Conservation (phyloP, 2,888 invertebrate genomes). For the Drosophila neonasuta region DNA sequence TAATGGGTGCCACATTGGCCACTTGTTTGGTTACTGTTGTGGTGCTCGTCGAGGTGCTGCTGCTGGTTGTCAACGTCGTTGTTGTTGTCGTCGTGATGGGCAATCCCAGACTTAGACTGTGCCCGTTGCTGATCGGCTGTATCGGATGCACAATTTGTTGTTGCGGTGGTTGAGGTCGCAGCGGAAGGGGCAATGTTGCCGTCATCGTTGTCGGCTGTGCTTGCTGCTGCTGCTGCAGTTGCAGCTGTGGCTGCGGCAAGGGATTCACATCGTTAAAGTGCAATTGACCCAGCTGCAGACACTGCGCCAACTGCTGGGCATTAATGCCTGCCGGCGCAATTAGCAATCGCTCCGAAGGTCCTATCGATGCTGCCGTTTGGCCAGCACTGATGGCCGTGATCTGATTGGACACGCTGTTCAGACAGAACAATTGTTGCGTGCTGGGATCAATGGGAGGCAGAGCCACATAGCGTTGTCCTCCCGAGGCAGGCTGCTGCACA, state of each 20-base stretch:
- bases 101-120: constrained; percentile 47
- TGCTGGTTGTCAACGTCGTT: constrained; percentile 61
- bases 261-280: constrained; percentile 82
- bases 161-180: constrained; percentile 77
- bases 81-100: constrained; percentile 63
- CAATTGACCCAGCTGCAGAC: constrained; percentile 81
- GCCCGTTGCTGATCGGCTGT: constrained; percentile 71
- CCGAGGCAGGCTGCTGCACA: constrained; percentile 21
- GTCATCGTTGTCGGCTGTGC: constrained; percentile 28
- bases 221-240: constrained; percentile 44
- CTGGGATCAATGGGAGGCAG: constrained; percentile 81
- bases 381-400: constrained; percentile 82
- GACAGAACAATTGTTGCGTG: constrained; percentile 82
- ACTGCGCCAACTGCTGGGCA: constrained; percentile 82
- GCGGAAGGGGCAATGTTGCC: constrained; percentile 46
- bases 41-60: constrained; percentile 60
- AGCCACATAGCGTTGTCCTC: constrained; percentile 77
- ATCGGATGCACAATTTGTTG: constrained; percentile 81
- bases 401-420: constrained; percentile 82
- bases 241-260: constrained; percentile 60
- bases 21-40: constrained; percentile 80
- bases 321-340: constrained; percentile 82
- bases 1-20: constrained; percentile 82
- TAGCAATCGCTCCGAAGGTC: constrained; percentile 81
- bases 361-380: constrained; percentile 81